A percentile compares a stretch with the other conserved stretches of the same genome.
Evolutionary conservation across 1,140 invertebrate species (phyloP).

Genomic region (Kradibia gibbosae): DNA sequence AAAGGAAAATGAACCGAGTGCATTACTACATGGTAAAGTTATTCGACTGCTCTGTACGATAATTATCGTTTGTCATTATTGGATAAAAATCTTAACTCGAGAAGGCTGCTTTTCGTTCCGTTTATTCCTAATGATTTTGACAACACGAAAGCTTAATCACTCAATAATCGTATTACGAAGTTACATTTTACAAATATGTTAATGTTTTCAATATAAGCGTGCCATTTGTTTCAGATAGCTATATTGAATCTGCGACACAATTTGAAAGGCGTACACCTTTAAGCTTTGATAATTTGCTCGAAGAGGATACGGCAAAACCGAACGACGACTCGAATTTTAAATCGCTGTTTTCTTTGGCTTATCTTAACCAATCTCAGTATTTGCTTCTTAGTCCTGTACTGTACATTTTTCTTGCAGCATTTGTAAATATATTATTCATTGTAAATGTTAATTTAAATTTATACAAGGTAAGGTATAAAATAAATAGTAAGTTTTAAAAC

Average conservation of each 20-base stretch:
- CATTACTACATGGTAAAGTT: too few relatives aligned
- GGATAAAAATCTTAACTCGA: too few relatives aligned
- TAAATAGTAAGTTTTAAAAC: conserved; percentile 20
- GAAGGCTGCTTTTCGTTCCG: too few relatives aligned
- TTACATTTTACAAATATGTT: not conserved
- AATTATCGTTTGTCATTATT: too few relatives aligned
- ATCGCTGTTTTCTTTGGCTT: not conserved
- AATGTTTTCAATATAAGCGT: not conserved
- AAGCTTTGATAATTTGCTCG: not conserved
- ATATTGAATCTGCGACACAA: not conserved
- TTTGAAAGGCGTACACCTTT: not conserved
- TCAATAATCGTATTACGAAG: too few relatives aligned
- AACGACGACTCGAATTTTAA: not conserved
- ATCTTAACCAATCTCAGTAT: conserved; percentile 25
- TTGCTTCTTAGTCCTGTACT: conserved; percentile 31
- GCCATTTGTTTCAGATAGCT: not conserved
- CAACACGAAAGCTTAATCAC: too few relatives aligned
- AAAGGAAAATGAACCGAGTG: too few relatives aligned
- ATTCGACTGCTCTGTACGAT: too few relatives aligned
- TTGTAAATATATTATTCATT: conserved; percentile 60
- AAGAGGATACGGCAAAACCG: not conserved
- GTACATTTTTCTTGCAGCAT: conserved; percentile 56
- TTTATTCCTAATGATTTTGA: too few relatives aligned
- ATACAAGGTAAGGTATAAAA: conserved; percentile 58
- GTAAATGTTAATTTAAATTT: conserved; percentile 56